phyloP scores from a whole-genome alignment of 2,797 vertebrate genomes.

The Myotis daubentonii region DNA sequence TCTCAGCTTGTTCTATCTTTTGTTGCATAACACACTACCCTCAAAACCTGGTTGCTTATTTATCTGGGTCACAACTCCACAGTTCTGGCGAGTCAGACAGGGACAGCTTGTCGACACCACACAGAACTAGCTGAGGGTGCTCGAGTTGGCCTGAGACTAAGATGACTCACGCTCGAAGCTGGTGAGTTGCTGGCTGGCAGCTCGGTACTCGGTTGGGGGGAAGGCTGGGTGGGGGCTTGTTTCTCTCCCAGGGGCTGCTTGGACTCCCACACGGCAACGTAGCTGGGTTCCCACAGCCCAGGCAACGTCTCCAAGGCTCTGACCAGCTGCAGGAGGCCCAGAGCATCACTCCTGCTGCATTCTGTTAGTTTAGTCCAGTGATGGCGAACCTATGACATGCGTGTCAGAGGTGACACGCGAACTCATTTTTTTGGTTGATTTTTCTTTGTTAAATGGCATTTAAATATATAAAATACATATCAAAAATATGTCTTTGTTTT shows the following conservation, averaged over 20 bases:
- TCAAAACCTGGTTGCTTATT: background rate
- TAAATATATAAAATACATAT: too few relatives aligned
- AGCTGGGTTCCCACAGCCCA: background rate
- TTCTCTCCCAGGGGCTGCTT: background rate
- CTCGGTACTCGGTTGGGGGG: accelerated
- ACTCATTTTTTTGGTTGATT: too few relatives aligned
- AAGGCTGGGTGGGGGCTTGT: background rate
- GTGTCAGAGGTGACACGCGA: too few relatives aligned
- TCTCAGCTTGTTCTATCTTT: background rate
- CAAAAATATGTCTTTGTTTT: too few relatives aligned
- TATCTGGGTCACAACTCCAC: background rate
- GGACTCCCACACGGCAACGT: background rate
- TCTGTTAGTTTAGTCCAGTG: background rate
- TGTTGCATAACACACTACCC: background rate
- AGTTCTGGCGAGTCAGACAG: background rate
- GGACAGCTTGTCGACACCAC: background rate
- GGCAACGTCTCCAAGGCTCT: background rate
- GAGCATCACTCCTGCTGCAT: background rate
- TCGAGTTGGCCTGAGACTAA: background rate
- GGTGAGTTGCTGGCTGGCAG: background rate
- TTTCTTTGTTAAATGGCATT: too few relatives aligned
- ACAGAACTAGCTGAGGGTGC: background rate
- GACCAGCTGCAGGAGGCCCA: background rate
- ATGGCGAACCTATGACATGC: too few relatives aligned
- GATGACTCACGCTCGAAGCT: background rate